Base-by-base conservation (phyloP, 2,797 vertebrate species). In the Acomys russatus region DNA sequence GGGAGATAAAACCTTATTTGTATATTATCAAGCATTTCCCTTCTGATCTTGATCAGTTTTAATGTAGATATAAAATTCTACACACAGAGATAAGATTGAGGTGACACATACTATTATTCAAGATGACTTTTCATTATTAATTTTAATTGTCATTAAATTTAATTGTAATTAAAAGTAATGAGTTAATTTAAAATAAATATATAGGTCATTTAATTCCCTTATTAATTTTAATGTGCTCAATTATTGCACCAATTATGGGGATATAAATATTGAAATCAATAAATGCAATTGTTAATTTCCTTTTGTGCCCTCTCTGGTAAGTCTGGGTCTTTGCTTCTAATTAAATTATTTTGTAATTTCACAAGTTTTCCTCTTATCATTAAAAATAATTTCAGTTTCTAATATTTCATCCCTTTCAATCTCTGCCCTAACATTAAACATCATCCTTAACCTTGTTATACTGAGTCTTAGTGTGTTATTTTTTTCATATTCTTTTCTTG, bases 141-240 rank as follows among this genome's bases (percentile, higher is more conserved):
- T n/a, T 93, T 92, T 90, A 49, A 70, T 90, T 63, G 17, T 49
- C 87, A 73, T 87, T 88, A 82, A 82, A 78, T 83, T 76, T 88
- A 95, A 82, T 74, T 64, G 9, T 18, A 66, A 76, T 44, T 89
- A 92, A 80, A 79, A 77, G 10, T 63, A 87, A 95, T 73, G 77
- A 33, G 30, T 33, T 92, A 74, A 35, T 85, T 64, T 59, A 25
- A 92, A 92, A 33, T 61, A 84, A 77, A 88, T 88, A 93, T 88
- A 63, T 73, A 78, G 74, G 59, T 80, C 66, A 49, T 61, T 49
- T 59, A 14, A 82, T 71, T 38, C 74, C 2, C 28, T 76, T 18
- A 76, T 94, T 91, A 82, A 80, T 59, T 86, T 78, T 87, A 92
- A 90, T 89, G 28, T 94, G 54, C 38, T 93, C 80, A 86, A 78